phyloP scores from a whole-genome alignment of 2,888 invertebrate genomes.

The Harpalus rufipes region DNA sequence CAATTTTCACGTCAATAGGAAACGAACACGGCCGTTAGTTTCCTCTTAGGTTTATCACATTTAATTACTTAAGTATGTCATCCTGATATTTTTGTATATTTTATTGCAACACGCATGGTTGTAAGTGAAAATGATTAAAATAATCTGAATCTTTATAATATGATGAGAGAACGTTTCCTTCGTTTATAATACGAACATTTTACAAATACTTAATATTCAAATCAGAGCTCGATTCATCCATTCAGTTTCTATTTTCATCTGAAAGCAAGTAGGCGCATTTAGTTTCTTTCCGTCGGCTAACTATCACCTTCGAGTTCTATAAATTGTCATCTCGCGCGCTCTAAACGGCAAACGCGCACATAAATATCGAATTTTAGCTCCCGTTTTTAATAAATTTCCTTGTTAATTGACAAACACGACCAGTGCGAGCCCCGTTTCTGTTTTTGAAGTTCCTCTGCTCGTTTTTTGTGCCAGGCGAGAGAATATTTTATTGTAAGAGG shows the following conservation, averaged over 20 bases:
- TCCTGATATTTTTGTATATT: not conserved
- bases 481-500: constrained; percentile 50
- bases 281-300: constrained; percentile 39
- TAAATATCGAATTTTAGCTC: constrained; percentile 67
- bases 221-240: constrained; percentile 11
- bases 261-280: constrained; percentile 58
- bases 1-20: too few relatives aligned
- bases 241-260: constrained; percentile 18
- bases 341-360: constrained; percentile 30
- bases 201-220: constrained; percentile 34
- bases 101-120: not conserved
- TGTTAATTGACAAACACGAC: constrained; percentile 66
- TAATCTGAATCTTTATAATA: not conserved
- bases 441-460: constrained; percentile 10
- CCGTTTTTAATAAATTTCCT: constrained; percentile 66
- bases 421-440: constrained; percentile 54
- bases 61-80: too few relatives aligned
- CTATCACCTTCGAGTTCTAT: constrained; percentile 15
- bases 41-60: too few relatives aligned
- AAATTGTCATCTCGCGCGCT: constrained; percentile 21
- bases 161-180: not conserved
- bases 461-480: constrained; percentile 24
- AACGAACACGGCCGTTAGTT: too few relatives aligned
- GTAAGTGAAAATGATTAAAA: not conserved
- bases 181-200: not conserved